These are phyloP conservation scores for Phalangium opilio DNA, from an alignment of 2,888 invertebrate genomes.

Conservation along the genomic window DNA sequence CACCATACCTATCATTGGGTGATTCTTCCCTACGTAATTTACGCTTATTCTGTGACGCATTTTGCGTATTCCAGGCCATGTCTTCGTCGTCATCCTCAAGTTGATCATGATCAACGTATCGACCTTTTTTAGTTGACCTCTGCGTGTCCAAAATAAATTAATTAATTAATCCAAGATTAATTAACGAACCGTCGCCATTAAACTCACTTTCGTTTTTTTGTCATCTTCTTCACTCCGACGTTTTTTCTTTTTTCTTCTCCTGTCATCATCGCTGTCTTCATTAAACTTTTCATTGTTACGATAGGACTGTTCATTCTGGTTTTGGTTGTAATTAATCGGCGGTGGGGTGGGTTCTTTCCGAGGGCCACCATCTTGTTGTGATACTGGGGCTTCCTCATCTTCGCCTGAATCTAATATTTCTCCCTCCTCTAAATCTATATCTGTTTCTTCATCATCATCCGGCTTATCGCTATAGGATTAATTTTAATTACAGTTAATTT, in stretches of 20 bases:
- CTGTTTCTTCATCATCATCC: conserved; percentile 4
- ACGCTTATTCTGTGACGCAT: conserved; percentile 4
- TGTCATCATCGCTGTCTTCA: too few species aligned
- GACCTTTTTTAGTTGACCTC: background rate
- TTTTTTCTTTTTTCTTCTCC: too few species aligned
- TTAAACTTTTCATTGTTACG: too few species aligned
- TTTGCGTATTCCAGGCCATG: conserved; percentile 4
- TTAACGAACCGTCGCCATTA: background rate
- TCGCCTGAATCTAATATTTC: conserved; percentile 19
- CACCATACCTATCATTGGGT: conserved; percentile 6
- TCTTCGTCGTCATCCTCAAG: conserved; percentile 4
- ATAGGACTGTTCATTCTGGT: too few species aligned
- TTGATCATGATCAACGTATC: conserved; percentile 13
- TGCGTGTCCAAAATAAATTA: too few species aligned
- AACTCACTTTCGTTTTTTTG: background rate
- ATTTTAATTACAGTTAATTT: background rate
- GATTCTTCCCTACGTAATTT: conserved; percentile 4
- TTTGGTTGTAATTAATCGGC: too few species aligned
- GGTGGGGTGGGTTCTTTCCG: too few species aligned
- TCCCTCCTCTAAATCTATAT: conserved; percentile 20
- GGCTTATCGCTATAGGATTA: background rate
- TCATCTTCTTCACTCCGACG: background rate
- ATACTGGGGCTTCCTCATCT: conserved; percentile 5
- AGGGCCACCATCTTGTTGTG: too few species aligned
- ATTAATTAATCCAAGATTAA: too few species aligned